phyloP scores from a whole-genome alignment of 2,797 vertebrate species.

The Erpetoichthys calabaricus region DNA sequence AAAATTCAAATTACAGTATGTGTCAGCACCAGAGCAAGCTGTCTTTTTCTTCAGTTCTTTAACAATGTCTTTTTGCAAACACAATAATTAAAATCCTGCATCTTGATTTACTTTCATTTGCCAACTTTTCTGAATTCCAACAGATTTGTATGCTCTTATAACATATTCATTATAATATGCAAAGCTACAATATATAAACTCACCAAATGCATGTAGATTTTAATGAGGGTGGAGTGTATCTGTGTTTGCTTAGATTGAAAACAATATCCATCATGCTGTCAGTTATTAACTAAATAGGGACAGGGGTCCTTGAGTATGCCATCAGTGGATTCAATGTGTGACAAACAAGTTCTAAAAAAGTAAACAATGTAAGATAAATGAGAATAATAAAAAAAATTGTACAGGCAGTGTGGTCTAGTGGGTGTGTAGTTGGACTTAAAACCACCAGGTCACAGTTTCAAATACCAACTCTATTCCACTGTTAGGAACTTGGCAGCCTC shows the following conservation, averaged over 20 bases:
- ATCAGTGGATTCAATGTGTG: neutral
- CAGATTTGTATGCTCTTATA: neutral
- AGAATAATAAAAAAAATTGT: no score
- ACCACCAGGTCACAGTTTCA: no score
- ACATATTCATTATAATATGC: slow-evolving; percentile 2
- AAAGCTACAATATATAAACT: neutral
- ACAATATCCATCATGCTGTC: slow-evolving; percentile 2
- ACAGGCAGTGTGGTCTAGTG: no score
- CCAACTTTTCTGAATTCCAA: neutral
- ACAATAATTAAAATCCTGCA: neutral
- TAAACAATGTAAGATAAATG: no score
- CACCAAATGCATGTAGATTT: neutral
- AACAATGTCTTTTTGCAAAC: neutral
- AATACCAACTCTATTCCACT: no score
- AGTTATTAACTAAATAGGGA: slow-evolving; percentile 2
- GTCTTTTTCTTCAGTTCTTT: no score
- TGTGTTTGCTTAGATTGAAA: neutral
- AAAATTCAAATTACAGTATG: no score
- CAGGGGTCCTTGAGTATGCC: neutral
- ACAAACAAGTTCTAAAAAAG: neutral
- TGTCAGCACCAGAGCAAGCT: no score
- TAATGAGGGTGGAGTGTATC: neutral
- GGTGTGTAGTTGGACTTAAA: no score
- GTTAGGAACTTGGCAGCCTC: no score
- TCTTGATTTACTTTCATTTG: neutral